Percentiles rank a stretch among this genome's conserved stretches.
Conservation (phyloP, 1,140 invertebrate genomes). For the Scaptomyza montana region DNA sequence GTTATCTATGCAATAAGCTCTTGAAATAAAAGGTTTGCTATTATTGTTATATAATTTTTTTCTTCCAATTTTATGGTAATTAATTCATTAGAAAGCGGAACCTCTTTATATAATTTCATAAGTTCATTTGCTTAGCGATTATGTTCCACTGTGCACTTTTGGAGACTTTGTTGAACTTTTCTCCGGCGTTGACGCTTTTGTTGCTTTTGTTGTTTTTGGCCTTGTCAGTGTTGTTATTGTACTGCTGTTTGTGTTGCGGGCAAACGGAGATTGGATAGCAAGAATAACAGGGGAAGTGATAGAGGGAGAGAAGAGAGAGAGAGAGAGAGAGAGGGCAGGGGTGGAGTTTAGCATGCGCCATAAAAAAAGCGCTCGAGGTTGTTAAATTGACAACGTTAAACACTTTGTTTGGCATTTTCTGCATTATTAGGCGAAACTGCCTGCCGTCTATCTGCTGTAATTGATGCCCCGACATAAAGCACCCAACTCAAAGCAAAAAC, state of each 20-base stretch:
- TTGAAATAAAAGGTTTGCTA: no score
- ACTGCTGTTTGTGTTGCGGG: conserved; percentile 47
- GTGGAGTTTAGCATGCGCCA: conserved; percentile 29
- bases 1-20: no score
- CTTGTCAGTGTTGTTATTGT: conserved; percentile 43
- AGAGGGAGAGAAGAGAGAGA: neutral
- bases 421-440: conserved; percentile 79
- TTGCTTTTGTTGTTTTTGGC: conserved; percentile 30
- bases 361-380: conserved; percentile 82
- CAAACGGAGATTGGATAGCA: conserved; percentile 6
- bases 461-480: conserved; percentile 59
- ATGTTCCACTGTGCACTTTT: conserved; percentile 54
- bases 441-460: conserved; percentile 66
- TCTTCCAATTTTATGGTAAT: no score
- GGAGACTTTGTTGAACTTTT: conserved; percentile 70
- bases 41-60: no score
- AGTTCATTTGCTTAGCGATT: neutral
- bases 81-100: no score
- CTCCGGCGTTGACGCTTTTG: conserved; percentile 41
- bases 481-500: neutral
- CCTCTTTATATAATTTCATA: neutral
- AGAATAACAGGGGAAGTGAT: neutral
- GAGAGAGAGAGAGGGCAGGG: neutral
- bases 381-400: conserved; percentile 82
- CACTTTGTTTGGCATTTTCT: conserved; percentile 82